Evolutionary conservation across 2,888 invertebrate species (phyloP), one percentile per base, ranked within the genome.

Genomic region (Monoplex corrugatus): DNA sequence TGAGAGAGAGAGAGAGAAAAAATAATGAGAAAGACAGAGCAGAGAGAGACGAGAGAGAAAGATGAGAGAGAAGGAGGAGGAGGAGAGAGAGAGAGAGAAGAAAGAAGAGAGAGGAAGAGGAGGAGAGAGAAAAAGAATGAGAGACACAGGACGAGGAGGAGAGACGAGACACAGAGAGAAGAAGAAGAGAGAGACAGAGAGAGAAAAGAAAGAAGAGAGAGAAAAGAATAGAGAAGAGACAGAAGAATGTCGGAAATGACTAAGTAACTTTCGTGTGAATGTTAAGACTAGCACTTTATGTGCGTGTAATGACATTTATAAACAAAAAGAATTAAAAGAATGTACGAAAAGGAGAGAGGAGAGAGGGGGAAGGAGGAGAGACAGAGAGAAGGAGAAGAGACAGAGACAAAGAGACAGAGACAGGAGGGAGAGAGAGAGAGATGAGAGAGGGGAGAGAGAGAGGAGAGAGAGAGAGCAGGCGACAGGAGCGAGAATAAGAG

Each of bases 31-130:
- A 3, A 80, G 45, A 82, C 10, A 19, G 6, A 63, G 19, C 1
- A 44, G 13, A n/a, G 38, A 75, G 23, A 57, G 75, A 40, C n/a
- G n/a, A 87, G 87, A 50, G 40, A 43, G 63, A 23, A 23, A 35
- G 63, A 38, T 3, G 63, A 13, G 40, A 32, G 40, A 5, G 3
- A 80, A 45, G 35, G 75, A 75, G n/a, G 16, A 43, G 57, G 40
- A n/a, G n/a, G n/a, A n/a, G n/a, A n/a, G n/a, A n/a, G n/a, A n/a
- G 68, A 68, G 8, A n/a, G 8, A 8, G 28, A n/a, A n/a, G 23
- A 78, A 57, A 45, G 45, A 28, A 57, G 80, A 82, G 57, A 82
- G 50, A 82, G 82, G 57, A 23, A 82, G 88, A 68, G 68, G 35
- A 63, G n/a, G 28, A n/a, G n/a, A n/a, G n/a, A n/a, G n/a, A n/a